A percentile compares a stretch with the other conserved stretches of the same genome.
phyloP scores from a whole-genome alignment of 2,888 invertebrate genomes.

The Protophormia terraenovae region DNA sequence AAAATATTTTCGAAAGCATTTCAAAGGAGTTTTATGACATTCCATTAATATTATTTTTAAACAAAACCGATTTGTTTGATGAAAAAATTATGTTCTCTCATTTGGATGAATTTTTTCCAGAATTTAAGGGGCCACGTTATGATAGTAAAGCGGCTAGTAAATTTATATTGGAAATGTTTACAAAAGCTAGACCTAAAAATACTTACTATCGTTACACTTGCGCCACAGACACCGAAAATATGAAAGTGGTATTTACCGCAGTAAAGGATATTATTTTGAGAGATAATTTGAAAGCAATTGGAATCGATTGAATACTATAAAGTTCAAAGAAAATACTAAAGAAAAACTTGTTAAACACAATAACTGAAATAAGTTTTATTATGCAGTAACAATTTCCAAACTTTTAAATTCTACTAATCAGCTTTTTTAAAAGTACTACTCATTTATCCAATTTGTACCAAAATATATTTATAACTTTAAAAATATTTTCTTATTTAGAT shows the following conservation, averaged over 20 bases:
- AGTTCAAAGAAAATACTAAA: too few species aligned
- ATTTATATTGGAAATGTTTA: constrained; percentile 53
- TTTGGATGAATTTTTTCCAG: constrained; percentile 98
- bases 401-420: too few species aligned
- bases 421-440: too few species aligned
- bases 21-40: constrained; percentile 99
- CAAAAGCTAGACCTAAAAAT: background rate
- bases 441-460: too few species aligned
- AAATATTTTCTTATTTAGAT: too few species aligned
- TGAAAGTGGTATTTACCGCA: constrained; percentile 51
- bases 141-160: constrained; percentile 17
- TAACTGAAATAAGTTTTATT: too few species aligned
- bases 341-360: too few species aligned
- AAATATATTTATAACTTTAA: too few species aligned
- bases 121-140: constrained; percentile 77
- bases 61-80: constrained; percentile 82
- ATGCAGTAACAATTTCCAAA: too few species aligned
- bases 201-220: constrained; percentile 54
- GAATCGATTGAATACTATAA: too few species aligned
- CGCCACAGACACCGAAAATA: constrained; percentile 59
- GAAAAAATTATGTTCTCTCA: constrained; percentile 99
- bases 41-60: constrained; percentile 98
- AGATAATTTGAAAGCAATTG: too few species aligned
- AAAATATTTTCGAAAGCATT: constrained; percentile 98
- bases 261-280: constrained; percentile 55